Percentiles rank a stretch among this genome's conserved stretches.
Evolutionary conservation across 2,888 invertebrate species (phyloP).

Genomic region (Omphaloscelis lunosa): DNA sequence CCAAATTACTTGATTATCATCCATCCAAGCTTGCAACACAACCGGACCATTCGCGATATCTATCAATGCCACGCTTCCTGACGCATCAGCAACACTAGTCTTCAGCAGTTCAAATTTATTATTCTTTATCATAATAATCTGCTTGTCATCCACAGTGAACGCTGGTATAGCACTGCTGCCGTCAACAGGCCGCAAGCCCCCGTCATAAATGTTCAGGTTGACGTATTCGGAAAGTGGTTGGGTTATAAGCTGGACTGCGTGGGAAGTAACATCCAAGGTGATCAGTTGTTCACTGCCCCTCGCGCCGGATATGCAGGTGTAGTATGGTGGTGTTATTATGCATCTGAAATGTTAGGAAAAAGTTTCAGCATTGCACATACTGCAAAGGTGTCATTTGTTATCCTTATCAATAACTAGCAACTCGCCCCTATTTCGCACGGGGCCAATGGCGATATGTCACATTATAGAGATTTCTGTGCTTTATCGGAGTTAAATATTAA

Average conservation of each 20-base stretch:
- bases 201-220: slow-evolving; percentile 68
- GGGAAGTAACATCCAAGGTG: slow-evolving; percentile 91
- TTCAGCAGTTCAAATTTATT: slow-evolving; percentile 78
- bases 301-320: slow-evolving; percentile 91
- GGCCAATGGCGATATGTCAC: too few relatives aligned
- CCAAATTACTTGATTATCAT: slow-evolving; percentile 66
- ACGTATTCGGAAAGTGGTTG: slow-evolving; percentile 84
- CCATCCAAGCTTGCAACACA: slow-evolving; percentile 82
- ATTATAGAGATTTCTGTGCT: too few relatives aligned
- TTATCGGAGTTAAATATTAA: too few relatives aligned
- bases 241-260: slow-evolving; percentile 86
- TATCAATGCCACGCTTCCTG: slow-evolving; percentile 80
- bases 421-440: too few relatives aligned
- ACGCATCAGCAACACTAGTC: slow-evolving; percentile 73
- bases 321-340: slow-evolving; percentile 91
- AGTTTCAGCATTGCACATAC: not conserved
- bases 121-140: slow-evolving; percentile 81
- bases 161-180: slow-evolving; percentile 81
- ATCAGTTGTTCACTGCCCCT: slow-evolving; percentile 88
- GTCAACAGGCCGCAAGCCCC: slow-evolving; percentile 76
- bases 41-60: slow-evolving; percentile 79
- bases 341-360: slow-evolving; percentile 87
- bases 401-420: too few relatives aligned
- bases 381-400: too few relatives aligned
- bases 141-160: slow-evolving; percentile 82